phyloP scores from a whole-genome alignment of 1,140 invertebrate genomes.

The Zaprionus inermis region DNA sequence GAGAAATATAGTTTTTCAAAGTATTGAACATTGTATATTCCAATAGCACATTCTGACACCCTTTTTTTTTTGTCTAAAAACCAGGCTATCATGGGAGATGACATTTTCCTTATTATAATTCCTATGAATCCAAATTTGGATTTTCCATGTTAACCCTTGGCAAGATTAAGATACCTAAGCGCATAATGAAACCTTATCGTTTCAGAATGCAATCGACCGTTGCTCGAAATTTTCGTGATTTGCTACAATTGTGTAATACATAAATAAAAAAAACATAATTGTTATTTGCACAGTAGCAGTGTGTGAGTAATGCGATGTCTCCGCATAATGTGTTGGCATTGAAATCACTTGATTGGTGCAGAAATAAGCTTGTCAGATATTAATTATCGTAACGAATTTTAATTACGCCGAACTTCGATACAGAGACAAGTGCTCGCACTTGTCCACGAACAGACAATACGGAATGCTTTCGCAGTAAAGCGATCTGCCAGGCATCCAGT shows the following conservation, averaged over 20 bases:
- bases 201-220: neutral
- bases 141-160: no score
- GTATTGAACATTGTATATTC: no score
- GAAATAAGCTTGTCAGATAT: conserved; percentile 75
- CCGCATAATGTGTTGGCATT: conserved; percentile 52
- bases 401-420: conserved; percentile 59
- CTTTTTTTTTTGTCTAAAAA: no score
- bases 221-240: neutral
- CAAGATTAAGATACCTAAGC: no score
- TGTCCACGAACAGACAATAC: conserved; percentile 14
- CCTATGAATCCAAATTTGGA: no score
- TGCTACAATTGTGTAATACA: neutral
- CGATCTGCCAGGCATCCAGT: conserved; percentile 43
- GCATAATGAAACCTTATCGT: neutral
- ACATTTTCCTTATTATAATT: no score
- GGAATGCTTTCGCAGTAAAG: conserved; percentile 50
- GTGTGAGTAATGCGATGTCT: conserved; percentile 15
- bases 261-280: conserved; percentile 14
- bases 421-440: conserved; percentile 28
- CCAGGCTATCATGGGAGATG: no score
- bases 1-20: no score
- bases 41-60: no score
- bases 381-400: conserved; percentile 79
- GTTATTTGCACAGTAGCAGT: conserved; percentile 8
- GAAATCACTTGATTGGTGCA: conserved; percentile 65